These are phyloP conservation scores for Tarsius wallacei DNA, from an alignment of 2,797 vertebrate species.

Conservation along the genomic window DNA sequence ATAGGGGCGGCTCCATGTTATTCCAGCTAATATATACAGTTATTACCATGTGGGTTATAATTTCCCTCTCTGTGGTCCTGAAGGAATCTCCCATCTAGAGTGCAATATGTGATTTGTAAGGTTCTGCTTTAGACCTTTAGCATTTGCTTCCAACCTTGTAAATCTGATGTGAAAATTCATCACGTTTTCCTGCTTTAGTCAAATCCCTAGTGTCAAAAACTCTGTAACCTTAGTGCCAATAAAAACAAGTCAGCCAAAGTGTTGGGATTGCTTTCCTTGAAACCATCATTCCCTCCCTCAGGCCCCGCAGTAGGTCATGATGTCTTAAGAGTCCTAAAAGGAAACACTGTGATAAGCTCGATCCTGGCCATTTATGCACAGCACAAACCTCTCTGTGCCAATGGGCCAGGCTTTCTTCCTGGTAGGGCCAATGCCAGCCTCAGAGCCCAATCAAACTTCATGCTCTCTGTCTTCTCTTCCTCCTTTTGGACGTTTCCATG, in stretches of 20 bases:
- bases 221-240: neutral
- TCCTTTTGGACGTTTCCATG: neutral
- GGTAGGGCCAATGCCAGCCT: fast-evolving
- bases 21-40: neutral
- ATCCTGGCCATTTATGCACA: fast-evolving
- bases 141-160: neutral
- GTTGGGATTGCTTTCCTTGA: neutral
- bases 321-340: neutral
- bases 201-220: neutral
- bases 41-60: neutral
- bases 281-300: neutral
- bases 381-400: fast-evolving
- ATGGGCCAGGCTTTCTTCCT: neutral
- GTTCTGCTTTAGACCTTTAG: neutral
- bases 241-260: neutral
- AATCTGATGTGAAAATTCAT: slow-evolving; percentile 1
- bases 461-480: neutral
- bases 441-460: neutral
- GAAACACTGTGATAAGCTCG: neutral
- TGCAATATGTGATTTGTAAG: neutral
- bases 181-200: slow-evolving; percentile 9
- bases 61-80: neutral
- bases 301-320: neutral
- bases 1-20: fast-evolving
- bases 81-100: neutral